A percentile compares a stretch with the other conserved stretches of the same genome.
These are phyloP conservation scores for Sternotherus odoratus DNA, from an alignment of 2,797 vertebrate species.

Conservation along the genomic window DNA sequence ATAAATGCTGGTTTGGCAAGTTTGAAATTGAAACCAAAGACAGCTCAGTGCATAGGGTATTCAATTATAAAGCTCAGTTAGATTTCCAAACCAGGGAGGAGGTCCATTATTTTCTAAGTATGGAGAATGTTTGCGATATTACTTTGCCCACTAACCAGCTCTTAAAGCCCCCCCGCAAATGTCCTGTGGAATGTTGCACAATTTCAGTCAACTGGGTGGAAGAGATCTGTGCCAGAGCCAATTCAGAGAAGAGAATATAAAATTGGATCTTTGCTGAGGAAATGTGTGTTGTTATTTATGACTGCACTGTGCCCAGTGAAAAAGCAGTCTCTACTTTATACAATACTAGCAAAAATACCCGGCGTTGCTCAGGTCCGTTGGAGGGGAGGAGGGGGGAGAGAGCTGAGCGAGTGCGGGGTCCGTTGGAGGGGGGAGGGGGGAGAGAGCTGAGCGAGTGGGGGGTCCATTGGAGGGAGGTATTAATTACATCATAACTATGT, in stretches of 20 bases:
- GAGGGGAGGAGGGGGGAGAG: no score
- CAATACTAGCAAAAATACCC: no score
- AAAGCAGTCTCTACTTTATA: neutral
- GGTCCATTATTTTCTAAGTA: neutral
- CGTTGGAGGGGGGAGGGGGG: no score
- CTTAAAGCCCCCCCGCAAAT: neutral
- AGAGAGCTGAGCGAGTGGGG: no score
- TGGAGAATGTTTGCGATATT: neutral
- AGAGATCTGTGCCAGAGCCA: constrained; percentile 6
- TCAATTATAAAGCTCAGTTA: neutral
- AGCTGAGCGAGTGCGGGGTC: no score
- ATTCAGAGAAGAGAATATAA: neutral
- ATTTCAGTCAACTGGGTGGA: neutral
- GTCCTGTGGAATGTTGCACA: neutral
- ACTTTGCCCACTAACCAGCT: neutral
- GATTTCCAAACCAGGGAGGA: neutral
- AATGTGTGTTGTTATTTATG: neutral
- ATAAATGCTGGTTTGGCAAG: neutral
- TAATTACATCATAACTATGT: no score
- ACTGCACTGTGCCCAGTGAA: neutral
- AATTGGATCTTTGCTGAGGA: neutral
- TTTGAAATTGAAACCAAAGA: neutral
- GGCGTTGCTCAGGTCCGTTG: no score
- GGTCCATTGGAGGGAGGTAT: no score
- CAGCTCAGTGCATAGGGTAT: fast-evolving